These are phyloP conservation scores for Ammodramus savannarum DNA, from an alignment of 2,113 vertebrate genomes.

Conservation along the genomic window DNA sequence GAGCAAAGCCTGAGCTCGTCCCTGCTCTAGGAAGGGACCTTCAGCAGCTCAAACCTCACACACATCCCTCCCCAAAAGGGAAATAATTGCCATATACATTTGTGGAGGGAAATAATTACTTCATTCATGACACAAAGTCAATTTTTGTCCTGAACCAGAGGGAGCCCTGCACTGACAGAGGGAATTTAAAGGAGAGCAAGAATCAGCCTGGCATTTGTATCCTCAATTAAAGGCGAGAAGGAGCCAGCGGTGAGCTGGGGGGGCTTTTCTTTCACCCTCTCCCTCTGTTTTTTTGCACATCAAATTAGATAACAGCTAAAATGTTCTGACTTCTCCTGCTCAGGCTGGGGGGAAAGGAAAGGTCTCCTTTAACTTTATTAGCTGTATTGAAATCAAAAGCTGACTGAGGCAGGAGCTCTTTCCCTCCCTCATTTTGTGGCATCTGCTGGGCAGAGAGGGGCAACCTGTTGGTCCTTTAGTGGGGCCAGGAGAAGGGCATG, in stretches of 20 bases:
- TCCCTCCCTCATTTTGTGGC: background rate
- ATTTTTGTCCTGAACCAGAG: conserved; percentile 38
- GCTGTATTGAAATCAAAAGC: background rate
- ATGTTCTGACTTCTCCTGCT: background rate
- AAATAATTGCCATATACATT: conserved; percentile 26
- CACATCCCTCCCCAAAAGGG: background rate
- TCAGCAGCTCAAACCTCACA: background rate
- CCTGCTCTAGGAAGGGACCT: background rate
- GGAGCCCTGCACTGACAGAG: background rate
- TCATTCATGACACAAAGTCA: conserved; percentile 32
- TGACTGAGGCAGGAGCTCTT: background rate
- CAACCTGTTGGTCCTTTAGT: background rate
- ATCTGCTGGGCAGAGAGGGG: background rate
- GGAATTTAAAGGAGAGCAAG: conserved; percentile 21
- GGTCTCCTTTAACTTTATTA: background rate
- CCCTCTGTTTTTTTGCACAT: background rate
- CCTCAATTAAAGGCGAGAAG: conserved; percentile 8
- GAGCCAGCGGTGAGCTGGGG: background rate
- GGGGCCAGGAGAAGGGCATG: background rate
- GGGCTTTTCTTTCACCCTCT: too few species aligned
- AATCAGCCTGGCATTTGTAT: conserved; percentile 26
- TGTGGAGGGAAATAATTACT: conserved; percentile 39
- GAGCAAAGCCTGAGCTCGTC: background rate
- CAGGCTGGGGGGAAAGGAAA: background rate
- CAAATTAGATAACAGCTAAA: background rate